phyloP scores from a whole-genome alignment of 2,797 vertebrate genomes.

The Pangasius krempfi region DNA sequence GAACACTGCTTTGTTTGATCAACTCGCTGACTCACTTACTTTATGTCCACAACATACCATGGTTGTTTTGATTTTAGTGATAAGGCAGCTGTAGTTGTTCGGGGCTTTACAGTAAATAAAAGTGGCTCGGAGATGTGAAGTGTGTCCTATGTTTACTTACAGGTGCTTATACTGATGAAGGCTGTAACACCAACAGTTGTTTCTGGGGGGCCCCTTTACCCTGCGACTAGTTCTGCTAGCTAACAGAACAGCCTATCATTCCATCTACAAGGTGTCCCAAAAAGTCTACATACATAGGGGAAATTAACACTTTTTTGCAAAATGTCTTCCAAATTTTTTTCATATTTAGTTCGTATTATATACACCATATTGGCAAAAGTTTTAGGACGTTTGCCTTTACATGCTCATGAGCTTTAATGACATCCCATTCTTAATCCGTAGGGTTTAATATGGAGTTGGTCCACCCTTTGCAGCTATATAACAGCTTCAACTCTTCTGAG shows the following conservation, averaged over 20 bases:
- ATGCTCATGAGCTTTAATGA: too few relatives aligned
- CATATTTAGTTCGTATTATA: too few relatives aligned
- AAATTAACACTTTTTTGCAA: too few relatives aligned
- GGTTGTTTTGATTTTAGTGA: slow-evolving; percentile 26
- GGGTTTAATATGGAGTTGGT: too few relatives aligned
- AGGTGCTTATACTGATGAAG: not conserved
- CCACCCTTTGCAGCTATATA: too few relatives aligned
- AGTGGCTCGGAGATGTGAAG: not conserved
- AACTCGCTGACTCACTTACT: slow-evolving; percentile 22
- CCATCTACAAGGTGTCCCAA: not conserved
- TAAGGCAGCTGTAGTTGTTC: slow-evolving; percentile 9
- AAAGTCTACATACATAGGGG: too few relatives aligned
- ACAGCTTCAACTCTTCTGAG: too few relatives aligned
- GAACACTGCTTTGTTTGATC: slow-evolving; percentile 34
- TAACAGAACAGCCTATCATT: slow-evolving; percentile 1
- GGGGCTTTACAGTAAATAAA: slow-evolving; percentile 3
- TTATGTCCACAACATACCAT: slow-evolving; percentile 27
- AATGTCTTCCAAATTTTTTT: too few relatives aligned
- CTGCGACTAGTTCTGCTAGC: not conserved
- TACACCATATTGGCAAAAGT: too few relatives aligned
- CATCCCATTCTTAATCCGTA: too few relatives aligned
- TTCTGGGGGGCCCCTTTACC: not conserved
- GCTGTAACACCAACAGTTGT: not conserved
- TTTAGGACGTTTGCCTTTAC: too few relatives aligned
- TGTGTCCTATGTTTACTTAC: slow-evolving; percentile 17